These are phyloP conservation scores for Morpho helenor DNA, from an alignment of 2,888 invertebrate genomes.

Conservation along the genomic window DNA sequence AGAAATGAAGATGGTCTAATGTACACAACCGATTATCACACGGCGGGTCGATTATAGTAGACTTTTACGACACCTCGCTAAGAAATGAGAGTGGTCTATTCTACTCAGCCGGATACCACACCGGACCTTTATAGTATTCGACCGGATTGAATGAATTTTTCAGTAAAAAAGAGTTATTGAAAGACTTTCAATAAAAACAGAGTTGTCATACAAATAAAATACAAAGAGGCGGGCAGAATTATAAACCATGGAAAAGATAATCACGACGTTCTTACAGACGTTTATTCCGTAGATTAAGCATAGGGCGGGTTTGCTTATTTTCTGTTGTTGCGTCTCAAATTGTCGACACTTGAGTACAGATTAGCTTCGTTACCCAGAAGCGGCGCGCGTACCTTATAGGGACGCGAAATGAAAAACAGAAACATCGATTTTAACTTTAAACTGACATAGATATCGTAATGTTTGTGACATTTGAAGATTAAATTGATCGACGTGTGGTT, in stretches of 20 bases:
- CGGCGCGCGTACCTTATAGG: conserved; percentile 58
- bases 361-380: conserved; percentile 77
- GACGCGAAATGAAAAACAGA: conserved; percentile 29
- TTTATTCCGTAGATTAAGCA: conserved; percentile 53
- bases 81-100: no score
- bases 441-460: no score
- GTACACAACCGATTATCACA: no score
- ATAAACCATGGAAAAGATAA: no score
- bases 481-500: no score
- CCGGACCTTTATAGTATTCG: no score
- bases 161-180: conserved; percentile 8
- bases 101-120: no score
- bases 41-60: no score
- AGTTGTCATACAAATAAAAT: conserved; percentile 8
- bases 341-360: conserved; percentile 78
- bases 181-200: conserved; percentile 5
- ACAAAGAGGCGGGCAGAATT: conserved; percentile 8
- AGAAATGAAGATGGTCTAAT: no score
- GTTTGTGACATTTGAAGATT: no score
- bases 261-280: conserved; percentile 14
- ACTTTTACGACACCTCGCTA: no score
- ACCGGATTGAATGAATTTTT: no score
- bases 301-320: conserved; percentile 66
- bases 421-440: conserved; percentile 30
- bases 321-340: conserved; percentile 76